Evolutionary conservation across 2,888 invertebrate genomes (phyloP).

Genomic region (Hydrotaea diabolus): DNA sequence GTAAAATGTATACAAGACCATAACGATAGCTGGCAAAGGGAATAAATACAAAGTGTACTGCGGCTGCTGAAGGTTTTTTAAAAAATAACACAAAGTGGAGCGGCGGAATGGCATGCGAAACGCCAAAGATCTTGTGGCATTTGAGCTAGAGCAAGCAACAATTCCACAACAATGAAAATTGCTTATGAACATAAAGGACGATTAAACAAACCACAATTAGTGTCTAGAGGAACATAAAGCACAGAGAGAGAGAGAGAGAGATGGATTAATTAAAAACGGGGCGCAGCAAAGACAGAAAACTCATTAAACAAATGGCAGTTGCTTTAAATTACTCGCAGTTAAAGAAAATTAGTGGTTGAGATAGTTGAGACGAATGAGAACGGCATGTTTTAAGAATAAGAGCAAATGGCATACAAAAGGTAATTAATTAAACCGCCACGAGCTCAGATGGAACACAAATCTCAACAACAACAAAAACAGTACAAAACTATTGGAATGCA

Average conservation of each 20-base stretch:
- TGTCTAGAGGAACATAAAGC: constrained; percentile 58
- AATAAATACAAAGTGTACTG: not conserved
- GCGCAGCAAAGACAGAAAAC: constrained; percentile 9
- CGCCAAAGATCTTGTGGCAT: constrained; percentile 1
- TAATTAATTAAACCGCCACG: too few species aligned
- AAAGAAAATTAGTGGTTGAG: not conserved
- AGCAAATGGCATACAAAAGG: too few species aligned
- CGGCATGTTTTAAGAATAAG: too few species aligned
- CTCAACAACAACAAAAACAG: too few species aligned
- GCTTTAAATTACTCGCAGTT: not conserved
- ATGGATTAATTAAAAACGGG: constrained; percentile 55
- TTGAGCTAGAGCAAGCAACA: not conserved
- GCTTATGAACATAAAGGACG: constrained; percentile 38
- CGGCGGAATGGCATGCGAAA: not conserved
- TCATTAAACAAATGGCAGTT: constrained; percentile 24
- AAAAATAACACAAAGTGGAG: not conserved
- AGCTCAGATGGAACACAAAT: too few species aligned
- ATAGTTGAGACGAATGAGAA: not conserved
- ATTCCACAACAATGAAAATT: constrained; percentile 6
- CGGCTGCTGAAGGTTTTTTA: too few species aligned
- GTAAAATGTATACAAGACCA: not conserved
- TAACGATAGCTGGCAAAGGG: not conserved
- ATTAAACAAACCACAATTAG: constrained; percentile 59
- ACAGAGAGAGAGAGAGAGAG: not conserved
- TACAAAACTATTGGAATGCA: too few species aligned